Conservation (phyloP, 2,888 invertebrate species). For the Fragum whitleyi region DNA sequence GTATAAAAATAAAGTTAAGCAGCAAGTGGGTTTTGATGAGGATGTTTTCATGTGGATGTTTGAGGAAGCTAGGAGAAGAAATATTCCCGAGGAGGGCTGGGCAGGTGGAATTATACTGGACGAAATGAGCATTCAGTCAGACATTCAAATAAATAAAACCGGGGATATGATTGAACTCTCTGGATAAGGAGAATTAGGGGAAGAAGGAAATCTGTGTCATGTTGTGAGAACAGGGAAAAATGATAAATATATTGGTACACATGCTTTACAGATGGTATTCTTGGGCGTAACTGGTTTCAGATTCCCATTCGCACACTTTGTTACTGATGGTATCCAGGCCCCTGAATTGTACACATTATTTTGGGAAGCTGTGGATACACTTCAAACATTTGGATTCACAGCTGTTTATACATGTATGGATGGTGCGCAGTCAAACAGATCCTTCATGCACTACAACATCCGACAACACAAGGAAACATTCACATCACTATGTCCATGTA, state of each 20-base stretch:
- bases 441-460: conserved; percentile 45
- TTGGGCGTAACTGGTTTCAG: conserved; percentile 60
- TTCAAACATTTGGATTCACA: conserved; percentile 34
- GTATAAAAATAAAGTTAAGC: conserved; percentile 48
- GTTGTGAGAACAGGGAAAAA: conserved; percentile 40
- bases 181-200: conserved; percentile 51
- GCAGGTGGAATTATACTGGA: conserved; percentile 59
- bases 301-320: conserved; percentile 55
- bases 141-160: conserved; percentile 55
- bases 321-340: conserved; percentile 48
- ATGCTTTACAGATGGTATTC: conserved; percentile 57
- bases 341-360: conserved; percentile 43
- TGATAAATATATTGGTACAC: conserved; percentile 38
- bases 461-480: conserved; percentile 20
- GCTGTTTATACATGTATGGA: conserved; percentile 43
- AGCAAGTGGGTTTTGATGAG: conserved; percentile 39
- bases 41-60: conserved; percentile 61
- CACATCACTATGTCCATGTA: conserved; percentile 32
- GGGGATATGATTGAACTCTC: conserved; percentile 55
- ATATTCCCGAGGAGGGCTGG: conserved; percentile 44
- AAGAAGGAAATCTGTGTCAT: conserved; percentile 49
- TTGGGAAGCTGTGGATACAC: conserved; percentile 44
- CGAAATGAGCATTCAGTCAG: conserved; percentile 65
- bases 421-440: conserved; percentile 44
- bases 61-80: conserved; percentile 46